Conservation (phyloP, 2,888 invertebrate species). For the Quadroppia sp. region DNA sequence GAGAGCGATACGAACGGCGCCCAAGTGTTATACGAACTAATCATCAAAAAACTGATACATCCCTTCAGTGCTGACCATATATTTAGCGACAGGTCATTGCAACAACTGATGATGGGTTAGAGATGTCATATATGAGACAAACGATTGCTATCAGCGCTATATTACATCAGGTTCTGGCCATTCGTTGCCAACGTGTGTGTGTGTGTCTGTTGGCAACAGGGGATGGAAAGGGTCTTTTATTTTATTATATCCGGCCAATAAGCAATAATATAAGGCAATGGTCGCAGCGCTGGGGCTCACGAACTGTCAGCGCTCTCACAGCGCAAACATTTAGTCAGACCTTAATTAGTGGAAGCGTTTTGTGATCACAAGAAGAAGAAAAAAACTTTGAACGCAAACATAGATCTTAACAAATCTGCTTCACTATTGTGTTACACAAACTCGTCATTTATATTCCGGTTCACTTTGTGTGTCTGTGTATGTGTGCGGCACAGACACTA, state of each 20-base stretch:
- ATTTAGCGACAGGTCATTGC: neutral
- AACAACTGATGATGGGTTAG: neutral
- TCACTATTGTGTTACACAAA: conserved; percentile 7
- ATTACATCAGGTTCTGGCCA: neutral
- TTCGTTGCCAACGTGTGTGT: neutral
- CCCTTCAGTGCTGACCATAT: too few species aligned
- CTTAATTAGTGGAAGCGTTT: conserved; percentile 11
- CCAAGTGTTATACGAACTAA: too few species aligned
- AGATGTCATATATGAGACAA: neutral
- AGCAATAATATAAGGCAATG: conserved; percentile 25
- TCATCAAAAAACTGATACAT: too few species aligned
- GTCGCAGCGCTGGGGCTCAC: neutral
- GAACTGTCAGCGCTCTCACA: neutral
- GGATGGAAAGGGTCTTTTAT: conserved; percentile 15
- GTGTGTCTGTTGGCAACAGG: conserved; percentile 22
- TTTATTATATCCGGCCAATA: conserved; percentile 30
- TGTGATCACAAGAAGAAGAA: neutral
- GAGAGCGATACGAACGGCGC: too few species aligned
- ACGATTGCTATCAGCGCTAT: neutral
- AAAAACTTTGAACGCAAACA: conserved; percentile 3
- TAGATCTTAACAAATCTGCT: conserved; percentile 19
- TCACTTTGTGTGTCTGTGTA: neutral
- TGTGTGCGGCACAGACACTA: neutral
- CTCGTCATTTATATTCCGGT: conserved; percentile 19
- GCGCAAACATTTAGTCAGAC: neutral